These are phyloP conservation scores for Zaprionus africanus DNA, from an alignment of 1,140 invertebrate genomes.

Conservation along the genomic window DNA sequence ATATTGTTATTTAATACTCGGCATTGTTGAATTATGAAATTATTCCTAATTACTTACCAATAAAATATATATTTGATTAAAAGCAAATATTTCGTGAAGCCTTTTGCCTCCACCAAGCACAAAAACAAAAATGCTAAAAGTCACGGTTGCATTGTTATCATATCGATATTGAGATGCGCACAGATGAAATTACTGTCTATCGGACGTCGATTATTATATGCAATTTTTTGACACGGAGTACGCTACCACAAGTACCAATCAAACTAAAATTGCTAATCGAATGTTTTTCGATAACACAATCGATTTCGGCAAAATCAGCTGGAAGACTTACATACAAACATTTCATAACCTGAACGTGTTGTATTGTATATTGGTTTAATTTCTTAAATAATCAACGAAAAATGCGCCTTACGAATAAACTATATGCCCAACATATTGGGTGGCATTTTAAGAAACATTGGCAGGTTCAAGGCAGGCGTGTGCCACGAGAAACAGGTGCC, in stretches of 20 bases:
- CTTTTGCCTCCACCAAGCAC: not conserved
- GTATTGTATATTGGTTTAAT: not conserved
- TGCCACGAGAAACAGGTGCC: constrained; percentile 85
- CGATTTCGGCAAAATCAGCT: constrained; percentile 30
- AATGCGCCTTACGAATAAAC: constrained; percentile 88
- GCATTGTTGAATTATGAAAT: too few relatives aligned
- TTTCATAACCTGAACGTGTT: constrained; percentile 51
- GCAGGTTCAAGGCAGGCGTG: constrained; percentile 87
- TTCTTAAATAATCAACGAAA: constrained; percentile 49
- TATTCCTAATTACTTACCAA: constrained; percentile 7
- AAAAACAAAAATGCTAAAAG: constrained; percentile 17
- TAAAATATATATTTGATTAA: not conserved
- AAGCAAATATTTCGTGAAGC: not conserved
- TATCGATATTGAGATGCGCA: not conserved
- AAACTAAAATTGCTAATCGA: not conserved
- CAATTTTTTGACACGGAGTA: too few relatives aligned
- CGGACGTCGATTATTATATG: too few relatives aligned
- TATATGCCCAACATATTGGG: constrained; percentile 88
- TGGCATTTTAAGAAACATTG: constrained; percentile 89
- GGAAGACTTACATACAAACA: constrained; percentile 18
- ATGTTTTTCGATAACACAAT: constrained; percentile 1
- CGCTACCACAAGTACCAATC: too few relatives aligned
- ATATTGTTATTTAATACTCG: not conserved
- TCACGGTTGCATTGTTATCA: not conserved
- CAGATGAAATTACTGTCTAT: too few relatives aligned